These are phyloP conservation scores for Arion vulgaris DNA, from an alignment of 1,140 invertebrate genomes.

Conservation along the genomic window DNA sequence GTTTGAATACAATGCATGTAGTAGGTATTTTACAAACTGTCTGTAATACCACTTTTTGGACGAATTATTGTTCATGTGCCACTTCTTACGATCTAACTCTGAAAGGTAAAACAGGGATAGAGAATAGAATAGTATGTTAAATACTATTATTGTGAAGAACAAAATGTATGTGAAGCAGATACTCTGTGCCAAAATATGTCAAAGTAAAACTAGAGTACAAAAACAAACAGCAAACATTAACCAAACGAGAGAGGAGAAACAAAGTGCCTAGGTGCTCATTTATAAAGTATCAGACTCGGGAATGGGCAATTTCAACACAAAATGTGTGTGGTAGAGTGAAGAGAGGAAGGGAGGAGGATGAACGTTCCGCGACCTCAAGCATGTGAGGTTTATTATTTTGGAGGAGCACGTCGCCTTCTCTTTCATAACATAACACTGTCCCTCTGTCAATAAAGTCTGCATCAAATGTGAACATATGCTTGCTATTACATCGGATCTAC, in stretches of 20 bases:
- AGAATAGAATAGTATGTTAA: too few relatives aligned
- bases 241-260: neutral
- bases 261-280: neutral
- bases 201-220: neutral
- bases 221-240: conserved; percentile 19
- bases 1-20: neutral
- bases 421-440: neutral
- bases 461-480: neutral
- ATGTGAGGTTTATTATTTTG: neutral
- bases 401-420: neutral
- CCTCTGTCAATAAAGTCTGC: neutral
- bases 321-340: neutral
- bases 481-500: too few relatives aligned
- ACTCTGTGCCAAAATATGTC: conserved; percentile 2
- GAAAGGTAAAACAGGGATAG: too few relatives aligned
- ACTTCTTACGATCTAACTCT: too few relatives aligned
- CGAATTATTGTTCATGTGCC: too few relatives aligned
- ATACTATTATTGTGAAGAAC: neutral
- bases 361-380: neutral
- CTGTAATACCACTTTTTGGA: too few relatives aligned
- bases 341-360: conserved; percentile 15
- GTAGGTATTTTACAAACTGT: too few relatives aligned
- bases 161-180: neutral
- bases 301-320: neutral
- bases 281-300: neutral